These are phyloP conservation scores for Platycheirus rosarum DNA, from an alignment of 2,888 invertebrate species.

Conservation along the genomic window DNA sequence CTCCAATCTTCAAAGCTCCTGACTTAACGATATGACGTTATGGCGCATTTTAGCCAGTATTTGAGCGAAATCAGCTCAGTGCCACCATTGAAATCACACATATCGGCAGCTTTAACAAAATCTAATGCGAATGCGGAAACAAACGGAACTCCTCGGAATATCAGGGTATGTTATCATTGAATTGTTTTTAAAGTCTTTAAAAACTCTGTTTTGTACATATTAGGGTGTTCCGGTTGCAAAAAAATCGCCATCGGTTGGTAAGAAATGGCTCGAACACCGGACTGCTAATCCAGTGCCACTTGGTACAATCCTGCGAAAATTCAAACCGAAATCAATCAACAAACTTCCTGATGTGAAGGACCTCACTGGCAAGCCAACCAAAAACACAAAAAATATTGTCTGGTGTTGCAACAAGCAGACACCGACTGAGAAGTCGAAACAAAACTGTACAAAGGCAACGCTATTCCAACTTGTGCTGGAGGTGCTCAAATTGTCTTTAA, in stretches of 20 bases:
- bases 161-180: constrained; percentile 31
- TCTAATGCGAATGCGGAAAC: constrained; percentile 37
- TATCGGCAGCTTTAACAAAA: constrained; percentile 30
- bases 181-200: neutral
- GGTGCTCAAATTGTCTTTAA: constrained; percentile 98
- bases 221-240: constrained; percentile 88
- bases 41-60: too few relatives aligned
- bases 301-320: constrained; percentile 95
- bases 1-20: too few relatives aligned
- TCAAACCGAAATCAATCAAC: constrained; percentile 91
- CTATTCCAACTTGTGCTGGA: constrained; percentile 95
- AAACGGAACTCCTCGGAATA: constrained; percentile 40
- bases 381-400: too few relatives aligned
- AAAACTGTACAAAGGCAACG: constrained; percentile 95
- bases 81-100: constrained; percentile 20
- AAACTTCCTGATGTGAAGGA: constrained; percentile 91
- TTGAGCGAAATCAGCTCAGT: constrained; percentile 43
- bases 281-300: constrained; percentile 90
- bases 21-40: too few relatives aligned
- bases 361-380: constrained; percentile 89
- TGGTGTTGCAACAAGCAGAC: constrained; percentile 96
- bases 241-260: constrained; percentile 91
- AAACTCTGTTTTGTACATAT: neutral
- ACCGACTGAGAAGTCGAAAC: constrained; percentile 97
- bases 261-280: constrained; percentile 94